Evolutionary conservation across 2,113 vertebrate species (phyloP), one percentile per base, ranked within the genome.

Genomic region (Lophochroa leadbeateri): DNA sequence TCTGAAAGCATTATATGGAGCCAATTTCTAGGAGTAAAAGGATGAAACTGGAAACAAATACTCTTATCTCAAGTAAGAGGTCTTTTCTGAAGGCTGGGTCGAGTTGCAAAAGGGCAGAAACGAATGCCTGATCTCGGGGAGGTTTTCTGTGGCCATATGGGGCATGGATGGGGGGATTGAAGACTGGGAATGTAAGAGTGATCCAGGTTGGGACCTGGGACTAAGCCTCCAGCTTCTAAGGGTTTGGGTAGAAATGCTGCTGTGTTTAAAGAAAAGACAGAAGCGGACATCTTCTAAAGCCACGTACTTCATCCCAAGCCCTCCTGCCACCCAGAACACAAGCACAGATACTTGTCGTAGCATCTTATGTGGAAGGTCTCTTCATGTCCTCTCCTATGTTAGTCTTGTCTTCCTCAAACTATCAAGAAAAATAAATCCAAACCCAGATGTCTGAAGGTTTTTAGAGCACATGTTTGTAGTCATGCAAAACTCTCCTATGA

Each of bases 351-450:
- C 41, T 43, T 75, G n/a, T 68, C 23, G 16, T 61, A 9, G 8
- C 8, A 55, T 18, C 11, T 60, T 29, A 8, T 0, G 4, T 55
- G 37, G 13, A 75, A 79, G 64, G 11, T 25, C 6, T 68, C 11
- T n/a, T 1, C 11, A 0, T 9, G 5, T 3, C 6, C 7, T 10
- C 17, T 80, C 55, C 2, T 25, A 58, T 17, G 27, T 64, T 11
- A 4, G 9, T 23, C 52, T 49, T 68, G 2, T 53, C 27, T 82
- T 90, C 29, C 20, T 92, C 10, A 8, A 39, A 13, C 55, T 84
- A 25, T 19, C 20, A 33, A 68, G 27, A 49, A 29, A 49, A 49
- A 41, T 14, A 29, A 27, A 1, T 4, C 7, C 17, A 3, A 44
- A 74, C 60, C 5, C 23, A 64, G 39, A 10, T 44, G 9, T 53